These are phyloP conservation scores for Megaleporinus macrocephalus DNA, from an alignment of 2,113 vertebrate genomes.

Conservation along the genomic window DNA sequence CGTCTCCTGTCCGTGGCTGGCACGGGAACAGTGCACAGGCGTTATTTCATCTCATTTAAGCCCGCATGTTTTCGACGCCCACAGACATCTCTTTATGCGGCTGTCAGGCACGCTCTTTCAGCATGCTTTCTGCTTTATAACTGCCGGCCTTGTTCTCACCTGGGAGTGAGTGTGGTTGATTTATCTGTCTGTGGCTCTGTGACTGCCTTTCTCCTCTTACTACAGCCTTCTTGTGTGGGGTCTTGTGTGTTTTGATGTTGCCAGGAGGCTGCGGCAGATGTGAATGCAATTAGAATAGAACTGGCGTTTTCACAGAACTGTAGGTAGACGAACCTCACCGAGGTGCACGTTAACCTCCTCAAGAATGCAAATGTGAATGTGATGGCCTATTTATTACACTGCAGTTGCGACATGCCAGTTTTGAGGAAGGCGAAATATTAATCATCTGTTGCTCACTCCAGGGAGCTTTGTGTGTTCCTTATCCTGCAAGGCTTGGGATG, in stretches of 20 bases:
- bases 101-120: slow-evolving; percentile 41
- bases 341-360: not conserved
- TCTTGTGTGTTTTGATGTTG: slow-evolving; percentile 26
- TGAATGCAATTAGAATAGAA: slow-evolving; percentile 30
- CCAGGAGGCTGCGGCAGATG: slow-evolving; percentile 26
- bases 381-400: not conserved
- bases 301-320: not conserved
- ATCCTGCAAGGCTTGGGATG: not conserved
- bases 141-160: slow-evolving; percentile 53
- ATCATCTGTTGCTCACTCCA: not conserved
- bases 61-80: slow-evolving; percentile 50
- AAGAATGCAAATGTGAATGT: not conserved
- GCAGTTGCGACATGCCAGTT: not conserved
- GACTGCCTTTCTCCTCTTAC: not conserved
- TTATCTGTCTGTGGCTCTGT: slow-evolving; percentile 38
- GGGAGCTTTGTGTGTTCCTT: slow-evolving; percentile 2
- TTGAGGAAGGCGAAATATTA: not conserved
- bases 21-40: slow-evolving; percentile 42
- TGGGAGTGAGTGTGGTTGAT: slow-evolving; percentile 49
- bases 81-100: slow-evolving; percentile 58
- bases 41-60: slow-evolving; percentile 58
- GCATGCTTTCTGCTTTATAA: slow-evolving; percentile 47
- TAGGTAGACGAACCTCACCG: not conserved
- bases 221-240: slow-evolving; percentile 14
- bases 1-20: slow-evolving; percentile 1